phyloP scores from a whole-genome alignment of 2,888 invertebrate species.

The Colletes collaris region DNA sequence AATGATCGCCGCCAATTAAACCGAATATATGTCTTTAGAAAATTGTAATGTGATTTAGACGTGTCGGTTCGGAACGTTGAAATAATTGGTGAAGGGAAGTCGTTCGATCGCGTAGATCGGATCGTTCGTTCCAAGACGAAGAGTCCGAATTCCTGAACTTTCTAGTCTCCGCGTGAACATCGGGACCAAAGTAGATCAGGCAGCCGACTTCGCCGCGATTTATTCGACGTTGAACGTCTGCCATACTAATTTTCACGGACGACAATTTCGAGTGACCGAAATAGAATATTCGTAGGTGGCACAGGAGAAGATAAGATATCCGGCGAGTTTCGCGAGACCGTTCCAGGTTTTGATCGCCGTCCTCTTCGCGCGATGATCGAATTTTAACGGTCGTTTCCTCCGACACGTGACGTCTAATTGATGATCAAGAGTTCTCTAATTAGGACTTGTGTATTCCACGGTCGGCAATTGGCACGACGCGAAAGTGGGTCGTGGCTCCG shows the following conservation, averaged over 20 bases:
- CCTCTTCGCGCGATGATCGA: constrained; percentile 43
- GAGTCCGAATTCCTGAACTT: constrained; percentile 42
- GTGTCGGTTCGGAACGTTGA: background rate
- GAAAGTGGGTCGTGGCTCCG: constrained; percentile 72
- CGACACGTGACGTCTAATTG: constrained; percentile 59
- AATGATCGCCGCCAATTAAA: background rate
- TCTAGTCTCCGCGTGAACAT: constrained; percentile 43
- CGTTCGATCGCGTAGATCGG: constrained; percentile 32
- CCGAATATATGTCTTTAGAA: background rate
- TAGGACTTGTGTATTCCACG: constrained; percentile 58
- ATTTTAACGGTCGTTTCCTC: constrained; percentile 45
- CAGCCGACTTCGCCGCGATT: constrained; percentile 2
- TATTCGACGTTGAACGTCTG: constrained; percentile 37
- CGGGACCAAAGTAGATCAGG: constrained; percentile 32
- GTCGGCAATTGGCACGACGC: constrained; percentile 71
- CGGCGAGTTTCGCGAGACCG: background rate
- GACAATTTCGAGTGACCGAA: constrained; percentile 28
- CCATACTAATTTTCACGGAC: constrained; percentile 34
- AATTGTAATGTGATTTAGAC: background rate
- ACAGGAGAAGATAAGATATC: background rate
- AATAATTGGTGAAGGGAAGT: constrained; percentile 38
- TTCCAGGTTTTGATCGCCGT: background rate
- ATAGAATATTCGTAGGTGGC: constrained; percentile 39
- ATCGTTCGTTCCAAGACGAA: constrained; percentile 30
- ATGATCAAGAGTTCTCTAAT: constrained; percentile 67